Base-by-base conservation (phyloP, 2,888 invertebrate genomes). In the Eustalomyia histrio region DNA sequence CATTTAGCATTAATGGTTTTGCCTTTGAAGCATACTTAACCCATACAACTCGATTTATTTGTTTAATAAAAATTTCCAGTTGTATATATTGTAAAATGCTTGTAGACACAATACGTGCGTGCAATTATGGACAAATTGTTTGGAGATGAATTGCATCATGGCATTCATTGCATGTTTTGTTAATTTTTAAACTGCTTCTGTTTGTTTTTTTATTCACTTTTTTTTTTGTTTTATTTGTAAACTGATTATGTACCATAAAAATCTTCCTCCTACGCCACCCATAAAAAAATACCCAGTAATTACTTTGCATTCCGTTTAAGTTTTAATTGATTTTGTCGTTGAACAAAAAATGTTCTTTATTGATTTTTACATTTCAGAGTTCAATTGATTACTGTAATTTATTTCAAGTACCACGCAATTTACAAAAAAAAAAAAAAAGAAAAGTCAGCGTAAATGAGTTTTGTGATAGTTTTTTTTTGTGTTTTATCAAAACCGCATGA, bases 381-480 rank as follows among this genome's bases (percentile, higher is more conserved):
- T 81, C 78, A 81, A 81, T 81, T 81, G 81, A 81, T 81, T 81
- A 81, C 76, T 55, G 81, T 78, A 74, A 81, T 81, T 81, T 74
- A 81, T 81, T 81, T 81, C 81, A 81, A 81, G 81, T 71, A 74
- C 74, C 50, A 67, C 33, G 71, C 65, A 76, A 81, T 81, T 74
- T 74, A 78, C 55, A 52, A 58, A 76, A 67, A 60, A 65, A 52
- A 47, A 53, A n/a, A n/a, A n/a, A n/a, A n/a, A n/a, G n/a, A n/a
- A n/a, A 47, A 78, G 53, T 61, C 78, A 67, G 35, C 67, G 21
- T 60, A 55, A 78, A 61, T 72, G 53, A 55, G 17, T 47, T 67
- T 60, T 52, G n/a, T 50, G 52, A n/a, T 14, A 47, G 43, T n/a
- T 47, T 14, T 39, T 35, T 39, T 35, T 47, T 24, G 50, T 64